Percentiles rank a stretch among this genome's conserved stretches.
These are phyloP conservation scores for Byasa hedistus DNA, from an alignment of 2,888 invertebrate genomes.

Conservation along the genomic window DNA sequence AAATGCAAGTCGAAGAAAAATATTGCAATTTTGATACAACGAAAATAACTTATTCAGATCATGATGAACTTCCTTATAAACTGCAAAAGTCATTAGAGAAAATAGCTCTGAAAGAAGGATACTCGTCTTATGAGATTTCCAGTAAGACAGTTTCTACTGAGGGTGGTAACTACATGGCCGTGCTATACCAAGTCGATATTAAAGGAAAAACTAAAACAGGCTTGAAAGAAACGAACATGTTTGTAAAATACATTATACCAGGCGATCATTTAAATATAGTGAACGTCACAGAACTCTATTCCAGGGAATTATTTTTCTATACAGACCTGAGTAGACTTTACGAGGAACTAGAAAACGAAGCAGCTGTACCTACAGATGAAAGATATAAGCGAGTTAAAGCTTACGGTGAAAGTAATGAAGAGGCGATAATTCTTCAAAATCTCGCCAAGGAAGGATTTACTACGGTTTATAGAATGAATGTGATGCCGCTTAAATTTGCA, in stretches of 20 bases:
- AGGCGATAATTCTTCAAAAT: conserved; percentile 54
- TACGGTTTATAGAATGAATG: conserved; percentile 46
- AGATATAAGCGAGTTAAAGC: conserved; percentile 46
- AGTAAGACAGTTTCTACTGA: conserved; percentile 40
- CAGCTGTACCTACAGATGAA: conserved; percentile 43
- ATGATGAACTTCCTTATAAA: conserved; percentile 18
- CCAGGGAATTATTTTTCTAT: conserved; percentile 50
- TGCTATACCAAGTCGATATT: conserved; percentile 46
- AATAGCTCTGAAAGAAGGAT: conserved; percentile 42
- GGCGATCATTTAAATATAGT: conserved; percentile 42
- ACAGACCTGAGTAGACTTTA: conserved; percentile 46
- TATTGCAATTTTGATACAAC: conserved; percentile 5
- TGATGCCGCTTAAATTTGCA: conserved; percentile 47
- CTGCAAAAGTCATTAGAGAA: conserved; percentile 31
- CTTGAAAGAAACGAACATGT: conserved; percentile 45
- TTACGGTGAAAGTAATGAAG: conserved; percentile 43
- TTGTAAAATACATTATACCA: conserved; percentile 50
- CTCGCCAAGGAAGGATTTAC: conserved; percentile 45
- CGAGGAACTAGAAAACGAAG: conserved; percentile 45
- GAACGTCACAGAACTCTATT: conserved; percentile 44
- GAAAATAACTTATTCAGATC: conserved; percentile 2
- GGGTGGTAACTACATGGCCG: conserved; percentile 49
- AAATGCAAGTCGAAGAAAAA: conserved; percentile 26
- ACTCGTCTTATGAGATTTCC: conserved; percentile 35
- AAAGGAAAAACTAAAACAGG: conserved; percentile 40